Percentiles rank a stretch among this genome's conserved stretches.
Evolutionary conservation across 30 jellyfish, hydroid and myxozoan genomes (phyloP).

Genomic region (Aurelia sp.): DNA sequence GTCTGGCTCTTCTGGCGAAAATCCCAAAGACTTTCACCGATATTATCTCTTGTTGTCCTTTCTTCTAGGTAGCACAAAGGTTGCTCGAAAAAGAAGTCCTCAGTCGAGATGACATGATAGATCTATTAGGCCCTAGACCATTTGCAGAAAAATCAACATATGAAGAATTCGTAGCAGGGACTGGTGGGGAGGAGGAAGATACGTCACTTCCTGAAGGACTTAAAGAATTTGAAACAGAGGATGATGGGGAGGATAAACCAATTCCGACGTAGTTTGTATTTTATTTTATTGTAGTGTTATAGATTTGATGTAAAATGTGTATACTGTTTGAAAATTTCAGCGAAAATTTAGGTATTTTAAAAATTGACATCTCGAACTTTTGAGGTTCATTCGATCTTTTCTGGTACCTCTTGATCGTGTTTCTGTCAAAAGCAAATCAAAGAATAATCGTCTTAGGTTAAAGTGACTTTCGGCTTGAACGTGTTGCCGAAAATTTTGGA

Average conservation of each 20-base stretch:
- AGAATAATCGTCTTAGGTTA: too few relatives aligned
- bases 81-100: slow-evolving; percentile 90
- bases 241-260: slow-evolving; percentile 76
- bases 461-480: too few relatives aligned
- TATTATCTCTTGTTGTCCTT: background rate
- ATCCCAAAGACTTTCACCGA: too few relatives aligned
- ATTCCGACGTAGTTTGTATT: slow-evolving; percentile 59
- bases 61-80: slow-evolving; percentile 88
- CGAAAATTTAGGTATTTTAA: too few relatives aligned
- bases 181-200: slow-evolving; percentile 98
- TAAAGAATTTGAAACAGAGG: slow-evolving; percentile 84
- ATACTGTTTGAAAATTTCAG: too few relatives aligned
- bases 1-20: too few relatives aligned
- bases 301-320: too few relatives aligned
- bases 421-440: too few relatives aligned
- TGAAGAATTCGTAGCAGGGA: slow-evolving; percentile 99
- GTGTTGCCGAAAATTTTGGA: too few relatives aligned
- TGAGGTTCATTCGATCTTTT: too few relatives aligned
- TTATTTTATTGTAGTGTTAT: background rate
- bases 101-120: slow-evolving; percentile 96
- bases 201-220: slow-evolving; percentile 98
- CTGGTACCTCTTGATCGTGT: too few relatives aligned
- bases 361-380: too few relatives aligned
- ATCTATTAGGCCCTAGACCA: slow-evolving; percentile 96
- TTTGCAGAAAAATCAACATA: slow-evolving; percentile 94